A percentile compares a stretch with the other conserved stretches of the same genome.
phyloP scores from a whole-genome alignment of 64 coral and sea anemone genomes.

The Porites lutea region DNA sequence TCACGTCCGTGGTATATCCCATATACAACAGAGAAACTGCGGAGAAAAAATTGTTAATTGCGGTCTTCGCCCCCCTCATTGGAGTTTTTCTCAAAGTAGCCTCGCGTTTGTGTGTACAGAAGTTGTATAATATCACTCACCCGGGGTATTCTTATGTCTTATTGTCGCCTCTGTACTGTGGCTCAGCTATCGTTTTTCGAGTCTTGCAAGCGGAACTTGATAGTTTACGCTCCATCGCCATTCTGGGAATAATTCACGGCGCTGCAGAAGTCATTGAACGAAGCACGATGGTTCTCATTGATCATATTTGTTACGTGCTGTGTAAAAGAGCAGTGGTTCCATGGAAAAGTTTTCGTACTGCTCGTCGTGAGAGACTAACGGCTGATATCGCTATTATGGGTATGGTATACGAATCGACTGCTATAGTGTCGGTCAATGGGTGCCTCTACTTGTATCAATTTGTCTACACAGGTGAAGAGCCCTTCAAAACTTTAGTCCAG shows the following conservation, averaged over 20 bases:
- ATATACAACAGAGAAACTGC: background rate
- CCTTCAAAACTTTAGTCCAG: background rate
- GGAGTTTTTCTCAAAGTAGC: background rate
- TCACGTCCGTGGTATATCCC: background rate
- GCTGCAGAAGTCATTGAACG: background rate
- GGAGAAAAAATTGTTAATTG: background rate
- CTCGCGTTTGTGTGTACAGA: background rate
- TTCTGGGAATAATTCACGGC: slow-evolving; percentile 37
- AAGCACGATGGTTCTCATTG: no score
- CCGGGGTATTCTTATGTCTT: slow-evolving; percentile 8
- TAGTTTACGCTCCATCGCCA: background rate
- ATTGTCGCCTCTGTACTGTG: background rate
- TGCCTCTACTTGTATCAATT: no score
- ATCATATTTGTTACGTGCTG: background rate
- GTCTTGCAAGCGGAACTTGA: slow-evolving; percentile 21
- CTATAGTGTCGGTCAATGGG: no score
- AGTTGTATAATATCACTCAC: background rate
- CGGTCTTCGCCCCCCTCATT: background rate
- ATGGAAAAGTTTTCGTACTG: background rate
- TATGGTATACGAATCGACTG: no score
- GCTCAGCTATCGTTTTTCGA: background rate
- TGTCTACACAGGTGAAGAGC: background rate
- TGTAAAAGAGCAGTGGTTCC: background rate
- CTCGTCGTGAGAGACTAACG: slow-evolving; percentile 6
- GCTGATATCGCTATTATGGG: background rate